phyloP scores from a whole-genome alignment of 1,140 invertebrate genomes.

The Nasonia giraulti region DNA sequence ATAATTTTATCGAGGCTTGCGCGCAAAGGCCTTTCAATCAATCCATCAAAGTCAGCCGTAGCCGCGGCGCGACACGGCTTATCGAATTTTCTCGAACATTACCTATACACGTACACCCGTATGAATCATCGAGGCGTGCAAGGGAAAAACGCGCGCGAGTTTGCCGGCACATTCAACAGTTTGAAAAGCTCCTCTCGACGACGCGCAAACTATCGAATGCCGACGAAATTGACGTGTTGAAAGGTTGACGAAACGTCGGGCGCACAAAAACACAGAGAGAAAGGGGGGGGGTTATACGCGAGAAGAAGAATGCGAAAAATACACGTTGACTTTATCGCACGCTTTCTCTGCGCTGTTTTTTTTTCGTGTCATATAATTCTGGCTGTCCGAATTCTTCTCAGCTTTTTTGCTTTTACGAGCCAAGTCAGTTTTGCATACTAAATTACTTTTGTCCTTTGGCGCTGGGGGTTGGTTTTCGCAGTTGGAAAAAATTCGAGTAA shows the following conservation, averaged over 20 bases:
- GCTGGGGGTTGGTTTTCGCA: too few species aligned
- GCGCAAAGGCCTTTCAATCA: background rate
- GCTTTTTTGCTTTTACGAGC: too few species aligned
- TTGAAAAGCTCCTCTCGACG: slow-evolving; percentile 17
- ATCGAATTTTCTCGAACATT: background rate
- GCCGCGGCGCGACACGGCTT: background rate
- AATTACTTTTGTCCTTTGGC: too few species aligned
- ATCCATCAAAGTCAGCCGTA: slow-evolving; percentile 7
- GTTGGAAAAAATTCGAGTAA: too few species aligned
- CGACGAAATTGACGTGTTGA: background rate
- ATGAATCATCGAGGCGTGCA: background rate
- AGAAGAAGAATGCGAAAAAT: too few species aligned
- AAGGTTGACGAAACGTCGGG: background rate
- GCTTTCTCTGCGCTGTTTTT: too few species aligned
- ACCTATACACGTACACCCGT: background rate
- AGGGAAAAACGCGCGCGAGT: background rate
- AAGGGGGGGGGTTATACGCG: too few species aligned
- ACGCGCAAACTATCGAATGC: background rate
- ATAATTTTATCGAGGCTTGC: background rate
- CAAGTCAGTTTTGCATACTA: too few species aligned
- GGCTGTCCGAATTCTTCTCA: too few species aligned
- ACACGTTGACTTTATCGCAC: too few species aligned
- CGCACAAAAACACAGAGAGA: too few species aligned
- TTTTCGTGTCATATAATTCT: too few species aligned
- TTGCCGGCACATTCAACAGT: background rate